Conservation (phyloP, 2,797 vertebrate genomes). For the Sitta carolinensis region DNA sequence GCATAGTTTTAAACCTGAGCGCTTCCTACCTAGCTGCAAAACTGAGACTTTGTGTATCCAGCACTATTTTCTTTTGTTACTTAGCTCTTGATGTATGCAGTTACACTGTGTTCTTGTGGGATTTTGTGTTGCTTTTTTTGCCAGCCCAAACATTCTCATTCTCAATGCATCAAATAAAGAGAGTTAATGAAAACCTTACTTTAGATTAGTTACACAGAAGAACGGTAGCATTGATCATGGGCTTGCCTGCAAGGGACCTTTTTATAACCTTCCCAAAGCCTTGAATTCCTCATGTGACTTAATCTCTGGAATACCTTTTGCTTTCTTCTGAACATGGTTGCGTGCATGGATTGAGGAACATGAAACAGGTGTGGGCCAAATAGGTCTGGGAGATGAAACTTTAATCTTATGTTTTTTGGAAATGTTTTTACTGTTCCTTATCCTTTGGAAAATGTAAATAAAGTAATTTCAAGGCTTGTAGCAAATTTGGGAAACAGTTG, state of each 20-base stretch:
- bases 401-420: neutral
- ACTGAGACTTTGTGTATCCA: neutral
- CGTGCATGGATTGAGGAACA: neutral
- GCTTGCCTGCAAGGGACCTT: neutral
- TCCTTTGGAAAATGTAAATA: neutral
- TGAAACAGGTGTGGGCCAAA: neutral
- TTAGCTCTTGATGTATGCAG: neutral
- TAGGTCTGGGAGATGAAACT: neutral
- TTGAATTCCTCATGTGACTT: neutral
- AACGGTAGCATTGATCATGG: neutral
- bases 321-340: neutral
- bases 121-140: constrained; percentile 4
- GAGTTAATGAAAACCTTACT: constrained; percentile 42
- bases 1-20: neutral
- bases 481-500: neutral
- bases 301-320: neutral
- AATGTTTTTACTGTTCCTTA: neutral
- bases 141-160: neutral
- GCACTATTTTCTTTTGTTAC: neutral
- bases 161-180: constrained; percentile 27
- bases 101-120: neutral
- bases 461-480: neutral
- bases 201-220: constrained; percentile 22
- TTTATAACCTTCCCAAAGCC: neutral
- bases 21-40: neutral